Conservation (phyloP, 2,888 invertebrate species). For the Miltochrista miniata region DNA sequence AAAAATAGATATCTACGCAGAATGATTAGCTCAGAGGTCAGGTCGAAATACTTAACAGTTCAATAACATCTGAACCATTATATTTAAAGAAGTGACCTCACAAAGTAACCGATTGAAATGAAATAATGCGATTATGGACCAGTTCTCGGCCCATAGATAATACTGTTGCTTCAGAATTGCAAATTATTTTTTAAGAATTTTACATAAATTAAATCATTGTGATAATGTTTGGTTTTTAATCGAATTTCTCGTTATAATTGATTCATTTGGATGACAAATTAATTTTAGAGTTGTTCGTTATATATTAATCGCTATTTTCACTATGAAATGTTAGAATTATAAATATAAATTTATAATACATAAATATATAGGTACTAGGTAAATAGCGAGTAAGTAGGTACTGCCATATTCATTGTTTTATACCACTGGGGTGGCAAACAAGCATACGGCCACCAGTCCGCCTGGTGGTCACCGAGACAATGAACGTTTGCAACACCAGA, state of each 20-base stretch:
- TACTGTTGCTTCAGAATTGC: background rate
- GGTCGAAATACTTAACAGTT: conserved; percentile 25
- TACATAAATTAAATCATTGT: background rate
- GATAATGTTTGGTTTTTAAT: background rate
- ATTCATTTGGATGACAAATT: no score
- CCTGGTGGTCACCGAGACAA: no score
- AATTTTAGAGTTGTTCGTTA: no score
- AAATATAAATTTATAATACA: no score
- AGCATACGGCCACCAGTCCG: no score
- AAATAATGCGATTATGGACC: background rate
- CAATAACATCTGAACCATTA: conserved; percentile 29
- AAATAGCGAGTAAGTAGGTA: no score
- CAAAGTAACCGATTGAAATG: background rate
- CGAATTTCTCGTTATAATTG: background rate
- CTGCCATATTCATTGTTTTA: no score
- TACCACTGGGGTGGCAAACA: no score
- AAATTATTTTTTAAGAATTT: background rate
- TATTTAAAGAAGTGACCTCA: conserved; percentile 23
- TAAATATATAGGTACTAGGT: no score
- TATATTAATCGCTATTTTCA: no score
- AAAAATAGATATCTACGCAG: conserved; percentile 20
- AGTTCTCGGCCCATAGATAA: background rate
- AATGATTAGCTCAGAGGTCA: conserved; percentile 23
- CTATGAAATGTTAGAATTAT: no score
- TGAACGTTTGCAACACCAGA: no score